These are phyloP conservation scores for Ochropleura plecta DNA, from an alignment of 2,888 invertebrate species.

Conservation along the genomic window DNA sequence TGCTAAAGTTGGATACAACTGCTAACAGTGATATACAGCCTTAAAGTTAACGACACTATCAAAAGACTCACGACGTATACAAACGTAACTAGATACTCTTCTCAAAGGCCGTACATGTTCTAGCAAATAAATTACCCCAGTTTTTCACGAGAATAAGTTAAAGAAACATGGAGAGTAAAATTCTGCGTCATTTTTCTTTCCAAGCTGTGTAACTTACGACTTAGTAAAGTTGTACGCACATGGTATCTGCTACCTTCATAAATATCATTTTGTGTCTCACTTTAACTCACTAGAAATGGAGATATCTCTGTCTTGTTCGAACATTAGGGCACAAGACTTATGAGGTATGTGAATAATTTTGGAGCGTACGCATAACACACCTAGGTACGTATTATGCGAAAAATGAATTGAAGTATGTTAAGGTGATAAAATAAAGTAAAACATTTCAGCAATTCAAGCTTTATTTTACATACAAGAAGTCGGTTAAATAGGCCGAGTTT, in stretches of 20 bases:
- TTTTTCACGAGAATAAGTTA: background rate
- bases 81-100: background rate
- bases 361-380: background rate
- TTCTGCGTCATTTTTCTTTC: conserved; percentile 6
- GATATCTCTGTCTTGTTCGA: conserved; percentile 6
- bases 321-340: conserved; percentile 12
- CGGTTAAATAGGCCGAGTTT: too few relatives aligned
- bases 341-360: conserved; percentile 21
- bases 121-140: conserved; percentile 1
- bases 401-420: background rate
- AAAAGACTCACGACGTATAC: background rate
- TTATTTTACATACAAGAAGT: background rate
- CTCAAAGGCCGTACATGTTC: background rate
- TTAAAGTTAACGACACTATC: background rate
- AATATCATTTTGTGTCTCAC: conserved; percentile 18
- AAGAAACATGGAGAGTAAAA: background rate
- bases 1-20: background rate
- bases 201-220: conserved; percentile 21
- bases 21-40: background rate
- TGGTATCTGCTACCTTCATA: conserved; percentile 13
- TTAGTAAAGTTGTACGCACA: conserved; percentile 13
- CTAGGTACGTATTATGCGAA: background rate
- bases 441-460: background rate
- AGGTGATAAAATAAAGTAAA: background rate
- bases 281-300: background rate